Base-by-base conservation (phyloP, 2,888 invertebrate species). In the Hirtodrosophila alboralis region DNA sequence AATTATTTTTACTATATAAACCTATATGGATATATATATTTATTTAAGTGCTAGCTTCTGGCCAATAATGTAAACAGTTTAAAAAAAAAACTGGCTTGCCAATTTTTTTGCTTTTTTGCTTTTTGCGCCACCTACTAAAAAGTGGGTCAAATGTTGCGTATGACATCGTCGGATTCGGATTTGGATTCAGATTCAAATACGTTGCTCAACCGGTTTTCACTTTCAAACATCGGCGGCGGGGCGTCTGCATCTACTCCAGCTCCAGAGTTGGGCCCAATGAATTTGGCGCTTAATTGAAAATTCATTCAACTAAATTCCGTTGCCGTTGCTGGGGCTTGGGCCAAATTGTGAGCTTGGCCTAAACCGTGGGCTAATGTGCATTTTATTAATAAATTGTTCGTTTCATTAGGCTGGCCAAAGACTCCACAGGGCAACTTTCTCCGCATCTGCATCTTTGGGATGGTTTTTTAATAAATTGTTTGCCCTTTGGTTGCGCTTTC, bases 221-320 rank as follows among this genome's bases (percentile, higher is more conserved):
- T 80, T 80, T 80, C 57, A 78, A 64, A 53, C 36, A 13, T 47
- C 43, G 75, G 72, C 75, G 63, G 74, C 69, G 65, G 27, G 53
- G 41, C 61, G 76, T 84, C 74, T 66, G 64, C 54, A 72, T 33
- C 44, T 53, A 52, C 49, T 61, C 73, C 73, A 14, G 67, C 34
- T 0, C 2, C 6, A 6, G 23, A 5, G 38, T 26, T 37, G 31
- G 31, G 27, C 30, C 30, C 61, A 44, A 62, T 51, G 49, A 68
- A 68, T 75, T 81, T 81, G 71, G 71, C 80, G 84, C 51, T 66
- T 86, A 77, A 84, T 86, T 86, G 84, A 80, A 81, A 81, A 81
- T 85, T 71, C 77, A 81, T 76, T 86, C 71, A 71, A 60, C 86
- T 71, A 76, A 76, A 77, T 63, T 38, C 62, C 73, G 45, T 49